Conservation (phyloP, 2,113 vertebrate genomes). For the Scortum barcoo region DNA sequence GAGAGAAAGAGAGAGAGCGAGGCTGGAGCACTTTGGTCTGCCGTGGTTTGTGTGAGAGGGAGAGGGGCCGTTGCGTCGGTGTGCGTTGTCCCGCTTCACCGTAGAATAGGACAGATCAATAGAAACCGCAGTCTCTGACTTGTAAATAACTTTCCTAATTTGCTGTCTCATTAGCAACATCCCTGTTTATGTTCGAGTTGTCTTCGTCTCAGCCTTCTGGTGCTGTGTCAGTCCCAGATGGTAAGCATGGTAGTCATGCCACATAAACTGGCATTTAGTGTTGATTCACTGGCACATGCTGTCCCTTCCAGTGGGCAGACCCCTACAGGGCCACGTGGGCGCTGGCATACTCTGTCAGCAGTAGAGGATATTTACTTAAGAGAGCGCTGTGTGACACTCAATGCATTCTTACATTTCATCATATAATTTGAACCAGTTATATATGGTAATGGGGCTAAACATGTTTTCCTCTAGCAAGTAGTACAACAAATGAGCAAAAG, state of each 20-base stretch:
- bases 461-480: not conserved
- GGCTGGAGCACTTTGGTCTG: not conserved
- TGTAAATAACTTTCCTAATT: conserved; percentile 78
- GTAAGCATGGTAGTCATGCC: conserved; percentile 69
- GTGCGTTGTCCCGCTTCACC: not conserved
- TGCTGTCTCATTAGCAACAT: conserved; percentile 73
- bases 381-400: not conserved
- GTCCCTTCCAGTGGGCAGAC: conserved; percentile 62
- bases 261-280: conserved; percentile 73
- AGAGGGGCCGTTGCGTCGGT: not conserved
- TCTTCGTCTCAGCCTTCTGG: conserved; percentile 69
- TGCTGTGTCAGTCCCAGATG: conserved; percentile 77
- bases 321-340: conserved; percentile 45
- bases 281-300: conserved; percentile 66
- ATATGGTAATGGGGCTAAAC: not conserved
- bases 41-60: conserved; percentile 3
- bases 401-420: conserved; percentile 2
- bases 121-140: conserved; percentile 53
- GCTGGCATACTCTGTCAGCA: conserved; percentile 12
- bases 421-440: not conserved
- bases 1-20: conserved; percentile 10
- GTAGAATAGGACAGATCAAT: conserved; percentile 60
- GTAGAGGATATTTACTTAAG: conserved; percentile 16
- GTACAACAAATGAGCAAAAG: not conserved
- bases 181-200: conserved; percentile 64